Conservation (phyloP, 2,888 invertebrate species). For the Drosophila percnosoma region DNA sequence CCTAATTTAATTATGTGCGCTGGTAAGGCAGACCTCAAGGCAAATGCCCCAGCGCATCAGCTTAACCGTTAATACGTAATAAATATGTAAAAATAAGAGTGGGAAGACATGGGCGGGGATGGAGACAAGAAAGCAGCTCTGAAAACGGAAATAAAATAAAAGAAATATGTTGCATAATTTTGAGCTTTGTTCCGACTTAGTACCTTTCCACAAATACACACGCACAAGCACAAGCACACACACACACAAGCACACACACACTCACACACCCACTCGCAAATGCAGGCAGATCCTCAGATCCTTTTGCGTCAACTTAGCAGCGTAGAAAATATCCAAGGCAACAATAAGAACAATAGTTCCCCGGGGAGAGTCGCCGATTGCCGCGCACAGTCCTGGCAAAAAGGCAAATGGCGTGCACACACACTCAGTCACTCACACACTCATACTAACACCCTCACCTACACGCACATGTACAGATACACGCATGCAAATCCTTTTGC, state of each 20-base stretch:
- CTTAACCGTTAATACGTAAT: constrained; percentile 57
- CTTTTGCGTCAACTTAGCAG: constrained; percentile 81
- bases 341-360: constrained; percentile 83
- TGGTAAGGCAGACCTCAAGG: constrained; percentile 52
- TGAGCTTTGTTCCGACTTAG: constrained; percentile 81
- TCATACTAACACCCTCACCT: constrained; percentile 29
- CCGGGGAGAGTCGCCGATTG: constrained; percentile 69
- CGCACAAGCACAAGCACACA: constrained; percentile 26
- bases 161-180: constrained; percentile 82
- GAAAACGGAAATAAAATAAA: constrained; percentile 72
- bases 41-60: constrained; percentile 46
- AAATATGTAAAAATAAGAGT: constrained; percentile 46
- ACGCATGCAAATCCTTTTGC: constrained; percentile 78
- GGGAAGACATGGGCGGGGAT: not conserved
- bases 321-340: constrained; percentile 78
- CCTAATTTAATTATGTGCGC: constrained; percentile 69
- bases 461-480: constrained; percentile 28
- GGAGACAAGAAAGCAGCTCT: constrained; percentile 32
- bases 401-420: constrained; percentile 67
- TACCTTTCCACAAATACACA: constrained; percentile 69
- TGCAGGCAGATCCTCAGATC: constrained; percentile 74
- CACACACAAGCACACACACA: constrained; percentile 16
- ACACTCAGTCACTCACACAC: constrained; percentile 24
- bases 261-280: constrained; percentile 25
- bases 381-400: constrained; percentile 58